Base-by-base conservation (phyloP, 1,140 invertebrate genomes). In the Macrosteles quadrilineatus region DNA sequence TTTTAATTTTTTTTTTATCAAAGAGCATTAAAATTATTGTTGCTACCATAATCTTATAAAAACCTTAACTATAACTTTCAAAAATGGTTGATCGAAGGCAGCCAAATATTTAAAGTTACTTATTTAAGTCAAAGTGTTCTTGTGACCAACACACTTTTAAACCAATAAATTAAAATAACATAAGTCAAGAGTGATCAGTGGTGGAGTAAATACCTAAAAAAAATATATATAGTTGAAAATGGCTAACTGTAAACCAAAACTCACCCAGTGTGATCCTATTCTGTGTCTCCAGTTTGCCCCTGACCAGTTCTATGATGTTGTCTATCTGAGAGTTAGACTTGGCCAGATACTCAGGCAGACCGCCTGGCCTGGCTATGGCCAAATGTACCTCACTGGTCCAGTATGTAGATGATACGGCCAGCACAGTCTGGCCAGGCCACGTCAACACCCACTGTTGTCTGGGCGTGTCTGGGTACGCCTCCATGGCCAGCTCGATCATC, bases 321-420 rank as follows among this genome's bases (percentile, higher is more conserved):
- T 94, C 91, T 73, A 98, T 92, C 76, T 90, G 85, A 2, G 78
- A 55, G 71, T 87, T 90, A 76, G 87, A 89, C 1, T 80, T 63
- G 2, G 84, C 73, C 9, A 89, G 76, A 72, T 88, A 91, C 4
- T 82, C 76, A 2, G 82, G 75, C 30, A 91, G 73, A 19, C 82
- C 81, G 36, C 78, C 68, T 6, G 83, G 74, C 36, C 86, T 85
- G 32, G 82, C 77, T 75, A 96, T 88, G 0, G 89, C 87, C 45
- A 87, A 82, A 12, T 91, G 91, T n/a, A 96, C 89, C 77, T 93
- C 89, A 0, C 86, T 83, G 0, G 97, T 98, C 95, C 95, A 98
- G 78, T 90, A 96, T 21, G 91, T 90, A 77, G 91, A 88, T 0
- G 92, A 90, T 53, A 97, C 92, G 73, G 92, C 92, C 75, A 98